phyloP scores from a whole-genome alignment of 2,888 invertebrate species.

The Xanthorhoe spadicearia region DNA sequence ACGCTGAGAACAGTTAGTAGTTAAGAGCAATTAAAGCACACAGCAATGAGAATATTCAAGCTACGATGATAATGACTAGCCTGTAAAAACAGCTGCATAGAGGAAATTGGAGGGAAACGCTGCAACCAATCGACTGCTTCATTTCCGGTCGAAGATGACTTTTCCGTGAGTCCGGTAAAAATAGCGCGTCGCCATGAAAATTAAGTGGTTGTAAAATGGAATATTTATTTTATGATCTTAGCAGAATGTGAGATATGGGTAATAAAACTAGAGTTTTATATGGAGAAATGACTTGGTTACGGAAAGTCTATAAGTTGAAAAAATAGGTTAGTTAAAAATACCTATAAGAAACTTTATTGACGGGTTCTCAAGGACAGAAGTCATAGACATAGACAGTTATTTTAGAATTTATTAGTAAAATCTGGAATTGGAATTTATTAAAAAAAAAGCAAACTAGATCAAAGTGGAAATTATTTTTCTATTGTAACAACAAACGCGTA shows the following conservation, averaged over 20 bases:
- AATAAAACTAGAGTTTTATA: conserved; percentile 3
- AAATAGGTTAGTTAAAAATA: neutral
- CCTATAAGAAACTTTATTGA: neutral
- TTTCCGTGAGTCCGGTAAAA: conserved; percentile 33
- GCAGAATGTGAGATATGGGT: conserved; percentile 12
- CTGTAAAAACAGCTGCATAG: conserved; percentile 14
- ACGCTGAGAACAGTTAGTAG: too few species aligned
- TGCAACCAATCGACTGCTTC: conserved; percentile 41
- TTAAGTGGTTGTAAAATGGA: conserved; percentile 26
- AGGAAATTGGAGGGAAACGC: conserved; percentile 36
- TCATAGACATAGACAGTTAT: too few species aligned
- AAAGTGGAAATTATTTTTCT: too few species aligned
- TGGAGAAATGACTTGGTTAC: neutral
- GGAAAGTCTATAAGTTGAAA: neutral
- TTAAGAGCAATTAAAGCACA: too few species aligned
- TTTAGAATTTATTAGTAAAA: too few species aligned
- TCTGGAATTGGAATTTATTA: too few species aligned
- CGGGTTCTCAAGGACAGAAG: neutral
- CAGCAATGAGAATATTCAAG: neutral
- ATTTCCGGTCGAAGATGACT: conserved; percentile 56
- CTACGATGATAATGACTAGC: neutral
- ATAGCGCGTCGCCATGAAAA: conserved; percentile 33
- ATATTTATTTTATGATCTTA: conserved; percentile 19
- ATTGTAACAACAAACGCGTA: too few species aligned
- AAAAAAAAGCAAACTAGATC: too few species aligned